A percentile compares a stretch with the other conserved stretches of the same genome.
Evolutionary conservation across 1,140 invertebrate species (phyloP).

Genomic region (Drosophila eugracilis): DNA sequence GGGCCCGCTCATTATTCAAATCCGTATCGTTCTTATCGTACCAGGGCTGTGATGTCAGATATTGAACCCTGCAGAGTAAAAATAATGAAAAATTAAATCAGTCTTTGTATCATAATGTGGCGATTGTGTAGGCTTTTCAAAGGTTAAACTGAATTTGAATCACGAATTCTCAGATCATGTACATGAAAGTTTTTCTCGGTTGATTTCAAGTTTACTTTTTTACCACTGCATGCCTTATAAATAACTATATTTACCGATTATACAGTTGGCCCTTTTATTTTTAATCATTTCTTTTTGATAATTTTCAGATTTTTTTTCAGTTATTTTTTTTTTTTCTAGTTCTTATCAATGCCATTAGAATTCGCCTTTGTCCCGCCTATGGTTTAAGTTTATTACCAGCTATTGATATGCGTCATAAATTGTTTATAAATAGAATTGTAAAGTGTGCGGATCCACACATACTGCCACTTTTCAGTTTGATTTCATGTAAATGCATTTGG

Average conservation of each 20-base stretch:
- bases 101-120: neutral
- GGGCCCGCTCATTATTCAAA: constrained; percentile 93
- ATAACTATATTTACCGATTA: no score
- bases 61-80: constrained; percentile 64
- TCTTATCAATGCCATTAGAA: constrained; percentile 53
- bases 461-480: constrained; percentile 2
- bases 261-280: no score
- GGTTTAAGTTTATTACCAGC: constrained; percentile 23
- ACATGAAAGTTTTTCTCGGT: no score
- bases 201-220: no score
- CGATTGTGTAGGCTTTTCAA: neutral
- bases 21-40: constrained; percentile 91
- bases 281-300: constrained; percentile 5
- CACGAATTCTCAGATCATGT: no score
- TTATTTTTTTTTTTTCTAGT: constrained; percentile 5
- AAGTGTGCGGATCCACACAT: constrained; percentile 20
- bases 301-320: neutral
- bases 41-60: constrained; percentile 90
- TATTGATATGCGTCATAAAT: constrained; percentile 65
- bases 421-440: constrained; percentile 67
- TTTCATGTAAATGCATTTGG: constrained; percentile 32
- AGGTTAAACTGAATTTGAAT: neutral
- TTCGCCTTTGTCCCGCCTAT: constrained; percentile 32
- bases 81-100: constrained; percentile 7
- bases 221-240: no score